Conservation (phyloP, 2,113 vertebrate genomes). For the Bungarus multicinctus region DNA sequence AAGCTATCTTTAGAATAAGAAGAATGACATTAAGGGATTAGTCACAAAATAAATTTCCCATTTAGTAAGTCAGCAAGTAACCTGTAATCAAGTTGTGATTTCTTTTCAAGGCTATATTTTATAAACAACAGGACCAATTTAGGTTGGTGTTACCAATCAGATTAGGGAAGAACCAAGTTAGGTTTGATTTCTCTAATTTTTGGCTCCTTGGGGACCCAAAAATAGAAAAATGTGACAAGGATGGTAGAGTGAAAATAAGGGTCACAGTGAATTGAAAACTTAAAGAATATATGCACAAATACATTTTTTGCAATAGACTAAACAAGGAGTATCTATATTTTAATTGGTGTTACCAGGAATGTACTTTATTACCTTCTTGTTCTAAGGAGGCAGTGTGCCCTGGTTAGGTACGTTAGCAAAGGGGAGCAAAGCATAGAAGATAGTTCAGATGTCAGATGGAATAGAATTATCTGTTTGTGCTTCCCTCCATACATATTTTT, state of each 20-base stretch:
- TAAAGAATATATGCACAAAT: not conserved
- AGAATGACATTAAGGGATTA: constrained; percentile 15
- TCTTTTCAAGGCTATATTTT: constrained; percentile 10
- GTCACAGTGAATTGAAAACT: not conserved
- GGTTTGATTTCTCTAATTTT: not conserved
- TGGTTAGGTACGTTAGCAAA: not conserved
- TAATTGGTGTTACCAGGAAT: not conserved
- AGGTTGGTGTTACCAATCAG: not conserved
- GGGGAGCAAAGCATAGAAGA: not conserved
- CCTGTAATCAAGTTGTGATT: constrained; percentile 7
- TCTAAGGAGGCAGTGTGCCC: not conserved
- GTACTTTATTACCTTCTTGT: not conserved
- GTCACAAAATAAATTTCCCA: constrained; percentile 17
- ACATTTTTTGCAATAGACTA: not conserved
- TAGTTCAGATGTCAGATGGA: not conserved
- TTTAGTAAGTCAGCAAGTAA: constrained; percentile 32
- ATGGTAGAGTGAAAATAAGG: not conserved
- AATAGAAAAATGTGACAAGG: not conserved
- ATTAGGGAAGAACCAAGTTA: not conserved
- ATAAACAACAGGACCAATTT: not conserved
- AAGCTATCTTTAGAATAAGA: constrained; percentile 9
- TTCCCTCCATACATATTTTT: not conserved
- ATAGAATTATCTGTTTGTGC: not conserved
- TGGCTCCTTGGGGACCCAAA: not conserved
- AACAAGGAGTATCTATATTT: not conserved